These are phyloP conservation scores for Catalaphyllia jardinei DNA, from an alignment of 64 coral and sea anemone genomes.

Conservation along the genomic window DNA sequence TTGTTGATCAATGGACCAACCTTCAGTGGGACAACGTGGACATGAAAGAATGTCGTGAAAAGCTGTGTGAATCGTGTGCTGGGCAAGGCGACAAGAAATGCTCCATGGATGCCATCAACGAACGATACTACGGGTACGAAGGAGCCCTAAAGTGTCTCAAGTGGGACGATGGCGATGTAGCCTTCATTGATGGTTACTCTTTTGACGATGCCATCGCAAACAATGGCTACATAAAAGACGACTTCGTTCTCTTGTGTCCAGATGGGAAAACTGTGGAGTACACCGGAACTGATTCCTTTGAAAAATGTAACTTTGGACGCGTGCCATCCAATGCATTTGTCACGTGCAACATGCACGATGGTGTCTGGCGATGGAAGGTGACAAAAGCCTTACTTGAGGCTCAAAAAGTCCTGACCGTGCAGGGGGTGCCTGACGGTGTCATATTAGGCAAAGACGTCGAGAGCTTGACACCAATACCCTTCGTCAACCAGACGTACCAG, in stretches of 20 bases:
- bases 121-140: constrained; percentile 21
- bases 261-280: constrained; percentile 44
- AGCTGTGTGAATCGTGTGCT: constrained; percentile 50
- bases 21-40: constrained; percentile 42
- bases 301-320: constrained; percentile 69
- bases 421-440: constrained; percentile 19
- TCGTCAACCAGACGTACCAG: constrained; percentile 64
- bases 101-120: neutral
- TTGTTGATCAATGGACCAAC: constrained; percentile 37
- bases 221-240: neutral
- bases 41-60: constrained; percentile 39
- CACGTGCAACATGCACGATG: constrained; percentile 46
- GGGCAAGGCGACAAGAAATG: constrained; percentile 47
- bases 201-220: neutral
- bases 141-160: constrained; percentile 56
- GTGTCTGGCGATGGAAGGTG: constrained; percentile 60
- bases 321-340: constrained; percentile 60
- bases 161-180: constrained; percentile 41
- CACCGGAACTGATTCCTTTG: constrained; percentile 24
- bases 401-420: constrained; percentile 32
- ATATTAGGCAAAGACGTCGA: constrained; percentile 24
- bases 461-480: constrained; percentile 23
- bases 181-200: constrained; percentile 52
- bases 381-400: constrained; percentile 67
- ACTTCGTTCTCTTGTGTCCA: constrained; percentile 66